Evolutionary conservation across 2,888 invertebrate genomes (phyloP).

Genomic region (Parthenolecanium corni): DNA sequence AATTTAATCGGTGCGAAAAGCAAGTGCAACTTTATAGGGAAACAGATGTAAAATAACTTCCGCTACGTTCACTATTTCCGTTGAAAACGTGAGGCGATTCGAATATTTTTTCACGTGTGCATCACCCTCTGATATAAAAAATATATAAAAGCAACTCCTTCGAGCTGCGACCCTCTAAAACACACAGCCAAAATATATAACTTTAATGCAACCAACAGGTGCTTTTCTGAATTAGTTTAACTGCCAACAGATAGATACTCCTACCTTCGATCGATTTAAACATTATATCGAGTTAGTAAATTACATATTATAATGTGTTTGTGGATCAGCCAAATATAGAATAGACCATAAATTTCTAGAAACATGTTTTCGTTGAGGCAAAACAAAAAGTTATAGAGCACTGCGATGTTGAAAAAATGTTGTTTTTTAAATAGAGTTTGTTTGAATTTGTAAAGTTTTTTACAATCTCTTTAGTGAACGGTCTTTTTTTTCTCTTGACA

Average conservation of each 20-base stretch:
- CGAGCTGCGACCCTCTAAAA: slow-evolving; percentile 19
- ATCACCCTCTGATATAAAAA: slow-evolving; percentile 7
- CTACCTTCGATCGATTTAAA: too few species aligned
- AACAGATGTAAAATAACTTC: slow-evolving; percentile 20
- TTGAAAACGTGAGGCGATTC: slow-evolving; percentile 16
- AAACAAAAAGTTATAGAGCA: too few species aligned
- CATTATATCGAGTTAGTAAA: too few species aligned
- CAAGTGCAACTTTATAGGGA: slow-evolving; percentile 10
- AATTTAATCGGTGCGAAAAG: not conserved
- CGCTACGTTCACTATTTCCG: slow-evolving; percentile 21
- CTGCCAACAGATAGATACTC: slow-evolving; percentile 19
- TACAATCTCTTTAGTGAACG: too few species aligned
- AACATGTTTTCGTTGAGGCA: too few species aligned
- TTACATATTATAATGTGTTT: too few species aligned
- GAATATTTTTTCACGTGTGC: slow-evolving; percentile 3
- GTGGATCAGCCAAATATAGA: too few species aligned
- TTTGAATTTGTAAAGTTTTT: too few species aligned
- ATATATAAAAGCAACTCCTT: not conserved
- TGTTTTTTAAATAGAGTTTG: too few species aligned
- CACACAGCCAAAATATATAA: not conserved
- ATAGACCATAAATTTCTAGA: too few species aligned
- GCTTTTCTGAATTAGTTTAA: slow-evolving; percentile 16
- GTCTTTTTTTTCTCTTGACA: too few species aligned
- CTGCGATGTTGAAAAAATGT: too few species aligned
- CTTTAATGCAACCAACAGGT: slow-evolving; percentile 16